Evolutionary conservation across 2,888 invertebrate species (phyloP).

Genomic region (Cataglyphis cursor): DNA sequence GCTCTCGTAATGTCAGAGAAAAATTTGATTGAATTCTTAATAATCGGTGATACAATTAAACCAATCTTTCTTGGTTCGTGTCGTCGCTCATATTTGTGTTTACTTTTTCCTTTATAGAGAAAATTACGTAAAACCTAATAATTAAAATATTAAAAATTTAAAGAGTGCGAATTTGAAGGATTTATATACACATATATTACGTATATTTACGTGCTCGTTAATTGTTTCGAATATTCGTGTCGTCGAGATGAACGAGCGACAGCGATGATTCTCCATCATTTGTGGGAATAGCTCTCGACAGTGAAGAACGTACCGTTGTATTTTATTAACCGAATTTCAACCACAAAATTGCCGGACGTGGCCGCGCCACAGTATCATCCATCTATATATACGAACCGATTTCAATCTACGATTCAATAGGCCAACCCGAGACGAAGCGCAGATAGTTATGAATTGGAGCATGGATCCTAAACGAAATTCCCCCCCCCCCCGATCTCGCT

Average conservation of each 20-base stretch:
- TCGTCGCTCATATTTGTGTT: neutral
- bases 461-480: conserved; percentile 64
- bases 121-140: neutral
- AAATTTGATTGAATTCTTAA: conserved; percentile 2
- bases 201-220: conserved; percentile 6
- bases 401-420: conserved; percentile 57
- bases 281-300: conserved; percentile 22
- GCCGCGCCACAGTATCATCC: neutral
- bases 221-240: conserved; percentile 15
- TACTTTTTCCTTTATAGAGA: neutral
- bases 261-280: conserved; percentile 25
- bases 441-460: conserved; percentile 62
- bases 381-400: conserved; percentile 21
- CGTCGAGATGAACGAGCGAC: neutral
- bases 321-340: conserved; percentile 52
- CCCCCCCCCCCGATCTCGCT: conserved; percentile 29
- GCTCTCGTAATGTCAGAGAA: neutral
- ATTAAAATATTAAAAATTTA: neutral
- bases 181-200: neutral
- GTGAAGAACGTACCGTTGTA: conserved; percentile 41
- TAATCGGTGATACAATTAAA: neutral
- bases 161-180: neutral
- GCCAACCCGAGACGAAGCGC: conserved; percentile 20
- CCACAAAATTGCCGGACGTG: conserved; percentile 45
- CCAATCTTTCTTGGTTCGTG: neutral